These are phyloP conservation scores for Pteruthius melanotis DNA, from an alignment of 2,113 vertebrate genomes.

Conservation along the genomic window DNA sequence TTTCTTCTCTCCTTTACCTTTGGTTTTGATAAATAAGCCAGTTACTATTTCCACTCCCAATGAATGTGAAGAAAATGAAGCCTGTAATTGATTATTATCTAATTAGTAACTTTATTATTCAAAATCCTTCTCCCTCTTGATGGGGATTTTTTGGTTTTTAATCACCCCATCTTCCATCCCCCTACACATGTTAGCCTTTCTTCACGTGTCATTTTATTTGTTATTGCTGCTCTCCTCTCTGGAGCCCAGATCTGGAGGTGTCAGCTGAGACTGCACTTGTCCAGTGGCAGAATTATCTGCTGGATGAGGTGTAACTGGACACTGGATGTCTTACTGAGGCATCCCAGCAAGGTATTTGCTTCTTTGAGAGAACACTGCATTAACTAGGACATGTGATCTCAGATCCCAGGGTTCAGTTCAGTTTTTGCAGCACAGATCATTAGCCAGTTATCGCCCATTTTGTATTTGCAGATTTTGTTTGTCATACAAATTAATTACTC, in stretches of 20 bases:
- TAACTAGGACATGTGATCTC: background rate
- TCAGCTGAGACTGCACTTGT: background rate
- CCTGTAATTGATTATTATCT: background rate
- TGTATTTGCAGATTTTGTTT: background rate
- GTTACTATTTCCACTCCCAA: background rate
- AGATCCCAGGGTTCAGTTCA: background rate
- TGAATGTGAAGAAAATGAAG: background rate
- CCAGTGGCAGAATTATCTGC: background rate
- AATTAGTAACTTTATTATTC: background rate
- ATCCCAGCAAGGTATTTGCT: background rate
- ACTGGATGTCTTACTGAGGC: background rate
- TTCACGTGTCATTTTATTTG: background rate
- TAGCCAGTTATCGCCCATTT: background rate
- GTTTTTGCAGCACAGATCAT: background rate
- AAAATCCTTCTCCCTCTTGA: background rate
- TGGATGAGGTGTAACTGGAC: background rate
- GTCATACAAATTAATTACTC: background rate
- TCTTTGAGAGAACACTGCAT: background rate
- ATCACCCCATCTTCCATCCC: background rate
- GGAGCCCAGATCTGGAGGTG: background rate
- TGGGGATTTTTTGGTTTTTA: accelerated
- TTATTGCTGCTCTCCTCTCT: background rate
- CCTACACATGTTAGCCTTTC: background rate
- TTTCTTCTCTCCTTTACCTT: background rate
- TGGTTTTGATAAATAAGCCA: background rate